Conservation (phyloP, 2,888 invertebrate species). For the Chymomyza caudatula region DNA sequence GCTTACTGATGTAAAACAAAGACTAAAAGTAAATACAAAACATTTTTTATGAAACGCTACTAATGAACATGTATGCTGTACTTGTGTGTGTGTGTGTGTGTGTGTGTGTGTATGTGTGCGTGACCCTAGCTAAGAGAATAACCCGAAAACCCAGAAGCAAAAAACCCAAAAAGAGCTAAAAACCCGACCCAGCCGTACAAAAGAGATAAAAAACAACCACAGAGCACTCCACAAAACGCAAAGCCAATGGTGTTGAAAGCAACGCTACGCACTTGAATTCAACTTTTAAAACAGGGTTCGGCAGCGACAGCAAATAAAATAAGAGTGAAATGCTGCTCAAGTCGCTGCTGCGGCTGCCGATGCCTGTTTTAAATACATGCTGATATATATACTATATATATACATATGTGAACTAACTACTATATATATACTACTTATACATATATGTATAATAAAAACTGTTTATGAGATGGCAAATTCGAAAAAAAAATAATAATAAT, state of each 20-base stretch:
- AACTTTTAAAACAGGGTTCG: too few relatives aligned
- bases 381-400: background rate
- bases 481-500: background rate
- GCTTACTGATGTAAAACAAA: slow-evolving; percentile 76
- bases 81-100: background rate
- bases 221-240: background rate
- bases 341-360: too few relatives aligned
- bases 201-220: background rate
- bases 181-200: background rate
- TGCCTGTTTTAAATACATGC: too few relatives aligned
- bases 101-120: background rate
- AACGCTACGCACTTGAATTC: background rate
- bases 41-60: slow-evolving; percentile 10
- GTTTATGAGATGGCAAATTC: background rate
- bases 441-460: background rate
- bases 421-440: background rate
- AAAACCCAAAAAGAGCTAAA: background rate
- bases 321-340: too few relatives aligned
- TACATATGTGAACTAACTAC: background rate
- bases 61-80: background rate
- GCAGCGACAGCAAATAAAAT: background rate
- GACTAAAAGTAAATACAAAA: slow-evolving; percentile 58
- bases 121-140: background rate
- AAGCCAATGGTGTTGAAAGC: background rate
- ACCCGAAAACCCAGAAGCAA: background rate